Conservation (phyloP, 2,888 invertebrate genomes). For the Tetragonisca angustula region DNA sequence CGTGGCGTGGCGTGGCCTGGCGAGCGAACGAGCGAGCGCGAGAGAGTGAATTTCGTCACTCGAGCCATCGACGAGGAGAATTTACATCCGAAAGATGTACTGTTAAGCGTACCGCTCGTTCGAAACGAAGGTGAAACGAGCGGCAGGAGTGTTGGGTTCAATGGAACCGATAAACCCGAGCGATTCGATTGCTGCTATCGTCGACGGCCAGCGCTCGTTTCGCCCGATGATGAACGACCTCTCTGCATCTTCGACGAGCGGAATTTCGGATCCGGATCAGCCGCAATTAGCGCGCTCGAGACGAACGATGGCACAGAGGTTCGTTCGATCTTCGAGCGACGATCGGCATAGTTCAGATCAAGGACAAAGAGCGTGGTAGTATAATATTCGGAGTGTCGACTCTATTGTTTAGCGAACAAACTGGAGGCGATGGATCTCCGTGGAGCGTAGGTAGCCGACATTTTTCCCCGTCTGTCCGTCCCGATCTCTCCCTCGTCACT, state of each 20-base stretch:
- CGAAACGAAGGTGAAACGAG: constrained; percentile 53
- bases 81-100: constrained; percentile 55
- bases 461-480: constrained; percentile 44
- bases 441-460: constrained; percentile 41
- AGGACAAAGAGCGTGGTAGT: neutral
- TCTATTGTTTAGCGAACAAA: constrained; percentile 4
- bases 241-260: neutral
- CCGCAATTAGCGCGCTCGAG: neutral
- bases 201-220: neutral
- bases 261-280: neutral
- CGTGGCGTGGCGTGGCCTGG: neutral
- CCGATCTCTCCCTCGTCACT: constrained; percentile 20
- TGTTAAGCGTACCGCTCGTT: constrained; percentile 34
- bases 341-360: too few species aligned
- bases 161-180: constrained; percentile 16
- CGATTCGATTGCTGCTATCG: neutral
- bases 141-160: constrained; percentile 35
- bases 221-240: neutral
- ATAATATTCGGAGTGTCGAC: neutral
- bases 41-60: constrained; percentile 73
- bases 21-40: constrained; percentile 48
- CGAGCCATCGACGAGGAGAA: constrained; percentile 45
- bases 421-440: constrained; percentile 23
- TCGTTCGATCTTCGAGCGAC: neutral
- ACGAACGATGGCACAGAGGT: neutral